Base-by-base conservation (phyloP, 2,113 vertebrate genomes). In the Xiphophorus maculatus region DNA sequence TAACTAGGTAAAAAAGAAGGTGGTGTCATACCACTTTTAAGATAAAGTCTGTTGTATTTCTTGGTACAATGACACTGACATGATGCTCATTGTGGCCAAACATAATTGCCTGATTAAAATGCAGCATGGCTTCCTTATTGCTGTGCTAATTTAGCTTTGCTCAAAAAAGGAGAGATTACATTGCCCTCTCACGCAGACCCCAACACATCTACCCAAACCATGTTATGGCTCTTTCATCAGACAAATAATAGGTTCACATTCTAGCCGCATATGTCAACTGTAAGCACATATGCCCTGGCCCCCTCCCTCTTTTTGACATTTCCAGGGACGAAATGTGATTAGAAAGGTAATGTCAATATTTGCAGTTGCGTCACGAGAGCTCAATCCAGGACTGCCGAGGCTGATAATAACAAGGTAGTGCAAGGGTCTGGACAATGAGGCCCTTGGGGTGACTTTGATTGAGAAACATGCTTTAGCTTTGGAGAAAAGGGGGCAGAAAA, bases 71-170 rank as follows among this genome's bases (percentile, higher is more conserved):
- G 79, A 88, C 81, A 89, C 93, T 91, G 63, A 90, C 85, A 70
- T 74, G 86, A 88, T 93, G 91, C 93, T 92, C 92, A 92, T 90
- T 87, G 91, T 91, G 94, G 93, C 93, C 86, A 86, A 92, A 90
- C 91, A 92, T 93, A 94, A 95, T 94, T 93, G 92, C 82, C 87
- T 86, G 90, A 93, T 93, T 87, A 93, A 88, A 90, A 94, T 93
- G 93, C 93, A 89, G 84, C 84, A 63, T 84, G 88, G 91, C 90
- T 80, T 88, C 89, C 84, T 93, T 91, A 94, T 94, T 93, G 93
- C 85, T 85, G 81, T 74, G 82, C 85, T 76, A 92, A 92, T 92
- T 93, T 91, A 93, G 87, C 82, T 78, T 81, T 86, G 88, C 76
- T 83, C 81, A 89, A 85, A 78, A 81, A 9, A 85, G 84, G 90